phyloP scores from a whole-genome alignment of 2,113 vertebrate genomes.

The Corydoras sp. region DNA sequence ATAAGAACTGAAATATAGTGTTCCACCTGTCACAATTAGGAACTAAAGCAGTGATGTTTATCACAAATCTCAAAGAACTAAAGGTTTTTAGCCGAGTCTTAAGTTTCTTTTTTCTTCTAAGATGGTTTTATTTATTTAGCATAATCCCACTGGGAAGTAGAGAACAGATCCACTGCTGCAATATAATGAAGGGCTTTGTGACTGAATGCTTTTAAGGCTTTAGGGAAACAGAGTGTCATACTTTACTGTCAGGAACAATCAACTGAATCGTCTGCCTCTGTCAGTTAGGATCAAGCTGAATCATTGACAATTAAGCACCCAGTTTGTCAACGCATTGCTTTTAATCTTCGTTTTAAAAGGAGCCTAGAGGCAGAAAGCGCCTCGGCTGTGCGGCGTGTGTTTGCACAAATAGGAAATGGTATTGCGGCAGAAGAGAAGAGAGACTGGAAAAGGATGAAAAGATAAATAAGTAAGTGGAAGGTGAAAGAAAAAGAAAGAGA shows the following conservation, averaged over 20 bases:
- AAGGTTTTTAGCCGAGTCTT: constrained; percentile 2
- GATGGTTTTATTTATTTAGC: constrained; percentile 14
- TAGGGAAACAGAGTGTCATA: constrained; percentile 35
- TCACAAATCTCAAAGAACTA: neutral
- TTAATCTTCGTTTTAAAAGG: constrained; percentile 55
- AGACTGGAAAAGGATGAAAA: constrained; percentile 12
- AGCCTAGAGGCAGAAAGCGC: constrained; percentile 39
- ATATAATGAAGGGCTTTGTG: constrained; percentile 38
- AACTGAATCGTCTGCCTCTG: constrained; percentile 44
- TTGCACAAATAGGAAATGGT: constrained; percentile 14
- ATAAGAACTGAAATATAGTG: neutral
- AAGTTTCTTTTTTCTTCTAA: neutral
- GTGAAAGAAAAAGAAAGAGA: constrained; percentile 18
- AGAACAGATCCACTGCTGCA: constrained; percentile 17
- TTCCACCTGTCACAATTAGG: neutral
- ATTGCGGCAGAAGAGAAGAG: constrained; percentile 3
- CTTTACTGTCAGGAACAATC: constrained; percentile 28
- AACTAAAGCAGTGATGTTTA: neutral
- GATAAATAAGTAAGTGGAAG: constrained; percentile 15
- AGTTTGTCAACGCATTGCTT: constrained; percentile 45
- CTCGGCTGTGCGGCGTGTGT: constrained; percentile 19
- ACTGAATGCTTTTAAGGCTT: constrained; percentile 30
- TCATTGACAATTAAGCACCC: constrained; percentile 36
- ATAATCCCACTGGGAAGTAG: constrained; percentile 22
- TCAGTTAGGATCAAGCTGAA: constrained; percentile 52